A percentile compares a stretch with the other conserved stretches of the same genome.
phyloP scores from a whole-genome alignment of 2,113 vertebrate genomes.

The Dendrocopos noguchii region DNA sequence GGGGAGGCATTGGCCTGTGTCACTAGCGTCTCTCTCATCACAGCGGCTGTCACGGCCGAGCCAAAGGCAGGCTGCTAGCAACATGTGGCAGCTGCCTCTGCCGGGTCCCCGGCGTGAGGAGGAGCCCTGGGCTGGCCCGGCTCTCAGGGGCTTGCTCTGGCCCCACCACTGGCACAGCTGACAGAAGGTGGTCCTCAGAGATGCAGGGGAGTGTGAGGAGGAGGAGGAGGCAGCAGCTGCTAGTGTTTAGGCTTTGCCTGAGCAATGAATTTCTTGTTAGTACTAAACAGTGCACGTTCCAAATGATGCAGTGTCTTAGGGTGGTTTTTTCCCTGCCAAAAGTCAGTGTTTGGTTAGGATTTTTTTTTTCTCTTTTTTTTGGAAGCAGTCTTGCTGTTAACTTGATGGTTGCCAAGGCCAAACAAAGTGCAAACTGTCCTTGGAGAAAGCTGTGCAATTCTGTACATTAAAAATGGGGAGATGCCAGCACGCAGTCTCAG shows the following conservation, averaged over 20 bases:
- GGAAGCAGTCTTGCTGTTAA: conserved; percentile 20
- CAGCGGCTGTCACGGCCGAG: neutral
- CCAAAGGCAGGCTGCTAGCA: neutral
- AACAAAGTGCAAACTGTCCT: conserved; percentile 51
- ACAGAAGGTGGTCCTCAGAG: conserved; percentile 1
- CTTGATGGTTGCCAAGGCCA: conserved; percentile 48
- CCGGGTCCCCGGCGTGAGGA: neutral
- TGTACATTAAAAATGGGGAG: neutral
- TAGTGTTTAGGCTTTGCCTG: neutral
- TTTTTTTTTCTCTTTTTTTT: conserved; percentile 48
- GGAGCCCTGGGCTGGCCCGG: neutral
- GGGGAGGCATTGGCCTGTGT: neutral
- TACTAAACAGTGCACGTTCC: conserved; percentile 2
- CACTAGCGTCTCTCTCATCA: neutral
- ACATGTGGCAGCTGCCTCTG: neutral
- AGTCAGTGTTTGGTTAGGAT: conserved; percentile 28
- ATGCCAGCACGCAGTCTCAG: neutral
- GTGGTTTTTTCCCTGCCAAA: neutral
- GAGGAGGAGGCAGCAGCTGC: conserved; percentile 56
- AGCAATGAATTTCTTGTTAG: conserved; percentile 21
- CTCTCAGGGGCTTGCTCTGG: neutral
- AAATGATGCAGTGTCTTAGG: conserved; percentile 37
- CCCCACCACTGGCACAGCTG: conserved; percentile 32
- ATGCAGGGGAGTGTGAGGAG: conserved; percentile 8
- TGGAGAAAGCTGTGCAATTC: conserved; percentile 28